Evolutionary conservation across 2,797 vertebrate species (phyloP).

Genomic region (Neomorphus geoffroyi): DNA sequence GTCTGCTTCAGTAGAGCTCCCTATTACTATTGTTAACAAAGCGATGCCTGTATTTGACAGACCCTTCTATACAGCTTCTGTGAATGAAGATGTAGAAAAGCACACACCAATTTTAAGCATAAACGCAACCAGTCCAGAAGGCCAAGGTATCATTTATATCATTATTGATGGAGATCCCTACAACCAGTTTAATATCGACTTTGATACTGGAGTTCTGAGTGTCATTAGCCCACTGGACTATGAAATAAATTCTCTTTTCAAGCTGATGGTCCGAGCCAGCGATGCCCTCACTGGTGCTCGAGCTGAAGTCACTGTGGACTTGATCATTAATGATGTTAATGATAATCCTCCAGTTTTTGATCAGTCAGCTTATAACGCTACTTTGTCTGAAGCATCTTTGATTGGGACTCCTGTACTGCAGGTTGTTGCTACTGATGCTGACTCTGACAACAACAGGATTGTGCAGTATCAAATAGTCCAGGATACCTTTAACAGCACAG

Average conservation of each 20-base stretch:
- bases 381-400: constrained; percentile 91
- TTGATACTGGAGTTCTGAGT: constrained; percentile 94
- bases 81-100: constrained; percentile 89
- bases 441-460: constrained; percentile 90
- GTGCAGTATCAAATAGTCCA: constrained; percentile 94
- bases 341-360: constrained; percentile 93
- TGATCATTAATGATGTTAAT: constrained; percentile 90
- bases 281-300: constrained; percentile 92
- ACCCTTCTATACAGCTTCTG: constrained; percentile 89
- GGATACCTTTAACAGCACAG: constrained; percentile 89
- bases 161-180: constrained; percentile 91
- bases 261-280: constrained; percentile 89
- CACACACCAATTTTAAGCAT: constrained; percentile 92
- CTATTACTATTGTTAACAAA: constrained; percentile 97
- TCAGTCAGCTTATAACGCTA: constrained; percentile 84
- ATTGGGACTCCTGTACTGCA: constrained; percentile 94
- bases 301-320: constrained; percentile 91
- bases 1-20: constrained; percentile 87
- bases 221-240: constrained; percentile 90
- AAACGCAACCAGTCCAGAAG: constrained; percentile 95
- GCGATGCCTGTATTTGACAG: constrained; percentile 98
- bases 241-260: constrained; percentile 85
- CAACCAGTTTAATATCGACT: constrained; percentile 93
- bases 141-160: constrained; percentile 96
- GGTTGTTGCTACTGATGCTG: constrained; percentile 88